Evolutionary conservation across 1,140 invertebrate species (phyloP), one percentile per base, ranked within the genome.

Genomic region (Listronotus oregonensis): DNA sequence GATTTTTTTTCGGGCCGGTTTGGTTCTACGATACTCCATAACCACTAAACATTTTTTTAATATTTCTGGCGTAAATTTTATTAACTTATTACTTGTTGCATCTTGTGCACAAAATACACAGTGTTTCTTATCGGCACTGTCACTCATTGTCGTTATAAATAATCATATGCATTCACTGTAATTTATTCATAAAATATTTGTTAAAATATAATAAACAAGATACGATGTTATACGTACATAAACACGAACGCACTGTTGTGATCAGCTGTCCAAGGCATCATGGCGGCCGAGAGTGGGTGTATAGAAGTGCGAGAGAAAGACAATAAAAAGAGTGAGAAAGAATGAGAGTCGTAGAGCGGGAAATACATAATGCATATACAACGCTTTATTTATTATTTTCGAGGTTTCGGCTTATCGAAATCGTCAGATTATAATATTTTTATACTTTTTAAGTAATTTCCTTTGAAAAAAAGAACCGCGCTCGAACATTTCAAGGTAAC

Each of bases 91-190:
- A 3, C 27, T 31, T 40, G 37, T 54, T 31, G n/a, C n/a, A n/a
- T 31, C 49, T 52, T 52, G 42, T 46, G 31, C 59, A 62, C 59
- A 62, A 62, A n/a, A 62, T 44, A 62, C 50, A 52, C 59, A 62
- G 4, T 43, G 40, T 17, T 37, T 27, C 18, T n/a, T 52, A 62
- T 17, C 52, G 43, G 43, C 37, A 61, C 47, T 51, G n/a, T 46
- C 43, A 42, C 39, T 42, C 39, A 12, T 42, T 42, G 3, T 42
- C 7, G 21, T n/a, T n/a, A 27, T 27, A 27, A 27, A 5, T 27
- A 27, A 27, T 27, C 1, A 27, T n/a, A n/a, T n/a, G n/a, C n/a
- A 27, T 27, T 27, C 21, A 27, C 21, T 27, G 5, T 5, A 27
- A 3, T 27, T 27, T 3, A 27, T 5, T 27, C 21, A 27, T 1